A percentile compares a stretch with the other conserved stretches of the same genome.
Conservation (phyloP, 2,888 invertebrate genomes). For the Acanthosepion pharaonis region DNA sequence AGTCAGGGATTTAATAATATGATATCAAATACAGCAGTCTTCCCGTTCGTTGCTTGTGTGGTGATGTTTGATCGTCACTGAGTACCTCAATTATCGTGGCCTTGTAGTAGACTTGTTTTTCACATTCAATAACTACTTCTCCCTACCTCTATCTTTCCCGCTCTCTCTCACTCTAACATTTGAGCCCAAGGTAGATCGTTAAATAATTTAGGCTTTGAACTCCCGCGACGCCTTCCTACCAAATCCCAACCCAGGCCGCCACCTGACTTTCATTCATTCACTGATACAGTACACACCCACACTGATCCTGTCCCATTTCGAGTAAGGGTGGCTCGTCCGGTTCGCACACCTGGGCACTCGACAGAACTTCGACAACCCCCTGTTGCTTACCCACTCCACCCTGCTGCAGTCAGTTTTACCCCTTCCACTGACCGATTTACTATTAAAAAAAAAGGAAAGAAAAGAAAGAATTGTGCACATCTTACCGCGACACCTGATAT, state of each 20-base stretch:
- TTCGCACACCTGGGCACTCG: background rate
- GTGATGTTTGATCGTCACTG: too few relatives aligned
- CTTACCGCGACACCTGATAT: constrained; percentile 16
- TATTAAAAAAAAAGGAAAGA: background rate
- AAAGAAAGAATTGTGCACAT: background rate
- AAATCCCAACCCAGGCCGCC: background rate
- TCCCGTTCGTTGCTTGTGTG: too few relatives aligned
- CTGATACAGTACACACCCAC: background rate
- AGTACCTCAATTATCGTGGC: too few relatives aligned
- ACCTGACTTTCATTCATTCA: background rate
- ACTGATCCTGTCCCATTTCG: background rate
- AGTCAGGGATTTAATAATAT: too few relatives aligned
- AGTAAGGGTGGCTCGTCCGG: background rate
- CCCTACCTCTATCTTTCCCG: too few relatives aligned
- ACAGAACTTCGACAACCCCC: background rate
- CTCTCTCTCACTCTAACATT: too few relatives aligned
- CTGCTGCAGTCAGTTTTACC: background rate
- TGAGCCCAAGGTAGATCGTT: too few relatives aligned
- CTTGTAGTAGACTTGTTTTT: too few relatives aligned
- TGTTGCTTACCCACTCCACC: background rate
- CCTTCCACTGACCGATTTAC: background rate
- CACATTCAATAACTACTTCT: too few relatives aligned
- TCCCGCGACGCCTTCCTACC: background rate
- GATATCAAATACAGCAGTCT: too few relatives aligned
- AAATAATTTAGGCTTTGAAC: constrained; percentile 1